These are phyloP conservation scores for Himalopsyche kuldschensis DNA, from an alignment of 2,888 invertebrate genomes.

Conservation along the genomic window DNA sequence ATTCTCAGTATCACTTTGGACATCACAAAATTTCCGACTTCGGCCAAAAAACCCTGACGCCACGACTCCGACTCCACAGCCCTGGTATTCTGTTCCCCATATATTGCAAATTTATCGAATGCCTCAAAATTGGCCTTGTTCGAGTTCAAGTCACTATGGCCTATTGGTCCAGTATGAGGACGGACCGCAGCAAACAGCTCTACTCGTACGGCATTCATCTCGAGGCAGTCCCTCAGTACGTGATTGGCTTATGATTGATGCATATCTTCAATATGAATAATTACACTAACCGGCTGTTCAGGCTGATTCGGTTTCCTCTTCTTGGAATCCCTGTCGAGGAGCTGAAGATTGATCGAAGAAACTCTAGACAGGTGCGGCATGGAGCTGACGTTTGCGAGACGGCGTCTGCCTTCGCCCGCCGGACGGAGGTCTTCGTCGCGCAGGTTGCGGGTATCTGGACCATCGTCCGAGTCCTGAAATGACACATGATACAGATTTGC, in stretches of 20 bases:
- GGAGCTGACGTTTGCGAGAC: slow-evolving; percentile 72
- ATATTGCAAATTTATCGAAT: too few relatives aligned
- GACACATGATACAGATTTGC: not conserved
- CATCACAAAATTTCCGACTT: too few relatives aligned
- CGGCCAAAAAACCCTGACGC: too few relatives aligned
- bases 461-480: slow-evolving; percentile 68
- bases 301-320: slow-evolving; percentile 60
- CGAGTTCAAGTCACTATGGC: too few relatives aligned
- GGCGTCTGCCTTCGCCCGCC: slow-evolving; percentile 59
- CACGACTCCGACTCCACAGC: too few relatives aligned
- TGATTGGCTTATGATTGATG: not conserved
- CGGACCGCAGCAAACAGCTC: too few relatives aligned
- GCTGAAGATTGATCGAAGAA: slow-evolving; percentile 80
- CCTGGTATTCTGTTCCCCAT: too few relatives aligned
- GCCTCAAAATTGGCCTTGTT: too few relatives aligned
- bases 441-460: slow-evolving; percentile 71
- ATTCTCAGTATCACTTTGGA: too few relatives aligned
- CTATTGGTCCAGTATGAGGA: too few relatives aligned
- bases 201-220: too few relatives aligned
- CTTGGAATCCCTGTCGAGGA: slow-evolving; percentile 73
- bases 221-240: too few relatives aligned
- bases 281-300: slow-evolving; percentile 27
- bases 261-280: not conserved
- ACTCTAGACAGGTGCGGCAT: slow-evolving; percentile 82
- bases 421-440: slow-evolving; percentile 69